phyloP scores from a whole-genome alignment of 2,797 vertebrate species.

The Mormyrus hasselquistii region DNA sequence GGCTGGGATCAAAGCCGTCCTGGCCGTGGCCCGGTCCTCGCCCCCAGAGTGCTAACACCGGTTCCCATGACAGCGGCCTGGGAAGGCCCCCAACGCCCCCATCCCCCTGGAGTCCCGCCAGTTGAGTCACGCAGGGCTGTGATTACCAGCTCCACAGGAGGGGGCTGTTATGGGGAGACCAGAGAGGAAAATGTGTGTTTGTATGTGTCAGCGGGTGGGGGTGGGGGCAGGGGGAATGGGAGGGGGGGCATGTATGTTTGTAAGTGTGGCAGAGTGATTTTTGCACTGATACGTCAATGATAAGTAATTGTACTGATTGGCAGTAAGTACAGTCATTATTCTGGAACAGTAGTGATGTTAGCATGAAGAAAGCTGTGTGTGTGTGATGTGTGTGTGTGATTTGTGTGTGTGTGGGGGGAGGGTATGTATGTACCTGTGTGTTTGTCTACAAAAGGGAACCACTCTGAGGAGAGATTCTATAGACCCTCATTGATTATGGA shows the following conservation, averaged over 20 bases:
- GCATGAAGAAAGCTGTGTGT: conserved; percentile 1
- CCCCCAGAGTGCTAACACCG: not conserved
- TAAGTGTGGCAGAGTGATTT: not conserved
- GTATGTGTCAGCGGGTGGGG: not conserved
- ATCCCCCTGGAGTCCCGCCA: not conserved
- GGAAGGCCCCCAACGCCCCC: not conserved
- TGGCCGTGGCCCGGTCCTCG: not conserved
- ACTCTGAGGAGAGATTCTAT: not conserved
- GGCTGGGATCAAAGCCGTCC: not conserved
- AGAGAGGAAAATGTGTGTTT: conserved; percentile 25
- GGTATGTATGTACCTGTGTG: not conserved
- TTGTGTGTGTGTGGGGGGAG: conserved; percentile 2
- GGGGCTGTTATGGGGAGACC: conserved; percentile 8
- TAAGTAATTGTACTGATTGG: not conserved
- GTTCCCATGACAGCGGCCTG: conserved; percentile 4
- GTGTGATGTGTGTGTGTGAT: conserved; percentile 26
- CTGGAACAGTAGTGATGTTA: not conserved
- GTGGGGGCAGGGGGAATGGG: not conserved
- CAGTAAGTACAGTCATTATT: not conserved
- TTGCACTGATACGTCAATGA: not conserved
- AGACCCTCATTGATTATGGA: not conserved
- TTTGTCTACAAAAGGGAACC: not conserved
- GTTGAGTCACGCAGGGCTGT: not conserved
- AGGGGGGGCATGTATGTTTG: conserved; percentile 21
- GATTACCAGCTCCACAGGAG: not conserved